phyloP scores from a whole-genome alignment of 2,113 vertebrate genomes.

The Phoenicopterus ruber region DNA sequence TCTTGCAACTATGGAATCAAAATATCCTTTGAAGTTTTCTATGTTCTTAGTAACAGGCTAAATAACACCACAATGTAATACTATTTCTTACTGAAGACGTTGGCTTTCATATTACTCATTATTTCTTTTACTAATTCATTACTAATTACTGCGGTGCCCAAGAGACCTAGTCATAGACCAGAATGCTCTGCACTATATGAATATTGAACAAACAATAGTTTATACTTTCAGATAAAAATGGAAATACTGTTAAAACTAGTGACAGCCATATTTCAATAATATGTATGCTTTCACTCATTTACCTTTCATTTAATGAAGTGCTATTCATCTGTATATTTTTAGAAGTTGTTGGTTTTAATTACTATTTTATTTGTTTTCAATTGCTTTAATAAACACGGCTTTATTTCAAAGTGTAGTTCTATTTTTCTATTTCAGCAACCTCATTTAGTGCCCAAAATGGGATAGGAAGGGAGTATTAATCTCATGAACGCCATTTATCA shows the following conservation, averaged over 20 bases:
- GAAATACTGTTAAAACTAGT: neutral
- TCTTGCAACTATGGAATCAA: neutral
- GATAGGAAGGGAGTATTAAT: neutral
- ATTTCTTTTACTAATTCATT: conserved; percentile 22
- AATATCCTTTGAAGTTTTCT: conserved; percentile 23
- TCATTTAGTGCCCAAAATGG: neutral
- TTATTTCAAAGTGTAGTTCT: neutral
- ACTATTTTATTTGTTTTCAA: neutral
- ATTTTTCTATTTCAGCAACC: neutral
- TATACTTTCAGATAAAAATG: neutral
- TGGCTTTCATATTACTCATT: neutral
- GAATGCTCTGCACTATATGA: neutral
- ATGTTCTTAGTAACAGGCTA: neutral
- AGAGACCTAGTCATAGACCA: neutral
- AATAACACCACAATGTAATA: neutral
- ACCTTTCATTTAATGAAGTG: neutral
- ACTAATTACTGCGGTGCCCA: neutral
- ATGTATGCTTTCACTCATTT: neutral
- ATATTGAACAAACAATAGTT: neutral
- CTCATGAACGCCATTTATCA: neutral
- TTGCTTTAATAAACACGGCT: neutral
- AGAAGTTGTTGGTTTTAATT: neutral
- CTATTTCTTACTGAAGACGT: neutral
- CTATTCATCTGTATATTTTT: neutral
- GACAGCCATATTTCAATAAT: neutral